These are phyloP conservation scores for Crenichthys baileyi DNA, from an alignment of 2,797 vertebrate species.

Conservation along the genomic window DNA sequence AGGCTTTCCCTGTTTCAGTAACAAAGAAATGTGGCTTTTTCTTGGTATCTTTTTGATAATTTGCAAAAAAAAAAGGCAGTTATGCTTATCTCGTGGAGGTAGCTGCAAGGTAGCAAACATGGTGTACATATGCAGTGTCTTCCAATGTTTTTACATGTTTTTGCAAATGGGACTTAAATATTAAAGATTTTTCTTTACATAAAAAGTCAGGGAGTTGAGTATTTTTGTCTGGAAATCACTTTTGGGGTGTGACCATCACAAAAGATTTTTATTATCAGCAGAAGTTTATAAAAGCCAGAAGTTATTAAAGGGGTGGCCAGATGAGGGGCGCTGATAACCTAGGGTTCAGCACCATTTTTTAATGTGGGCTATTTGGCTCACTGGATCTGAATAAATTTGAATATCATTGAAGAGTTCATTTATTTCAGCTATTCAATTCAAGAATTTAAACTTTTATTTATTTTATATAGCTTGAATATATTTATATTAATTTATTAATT, in stretches of 20 bases:
- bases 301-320: not conserved
- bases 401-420: too few relatives aligned
- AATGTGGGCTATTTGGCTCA: too few relatives aligned
- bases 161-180: constrained; percentile 77
- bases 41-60: constrained; percentile 66
- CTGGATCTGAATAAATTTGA: too few relatives aligned
- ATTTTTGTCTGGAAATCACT: not conserved
- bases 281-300: not conserved
- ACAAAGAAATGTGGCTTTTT: constrained; percentile 61
- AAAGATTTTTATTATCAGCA: not conserved
- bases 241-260: not conserved
- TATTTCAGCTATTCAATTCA: not conserved
- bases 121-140: constrained; percentile 76
- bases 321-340: not conserved
- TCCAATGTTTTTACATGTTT: constrained; percentile 81
- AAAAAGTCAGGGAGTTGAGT: constrained; percentile 31
- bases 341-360: too few relatives aligned
- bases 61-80: constrained; percentile 35
- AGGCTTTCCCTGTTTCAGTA: constrained; percentile 73
- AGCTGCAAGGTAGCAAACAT: constrained; percentile 78
- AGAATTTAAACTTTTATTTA: too few relatives aligned
- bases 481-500: too few relatives aligned
- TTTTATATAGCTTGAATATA: too few relatives aligned
- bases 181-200: constrained; percentile 76
- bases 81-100: constrained; percentile 68